Conservation (phyloP, 2,113 vertebrate genomes). For the Aleadryas rufinucha region DNA sequence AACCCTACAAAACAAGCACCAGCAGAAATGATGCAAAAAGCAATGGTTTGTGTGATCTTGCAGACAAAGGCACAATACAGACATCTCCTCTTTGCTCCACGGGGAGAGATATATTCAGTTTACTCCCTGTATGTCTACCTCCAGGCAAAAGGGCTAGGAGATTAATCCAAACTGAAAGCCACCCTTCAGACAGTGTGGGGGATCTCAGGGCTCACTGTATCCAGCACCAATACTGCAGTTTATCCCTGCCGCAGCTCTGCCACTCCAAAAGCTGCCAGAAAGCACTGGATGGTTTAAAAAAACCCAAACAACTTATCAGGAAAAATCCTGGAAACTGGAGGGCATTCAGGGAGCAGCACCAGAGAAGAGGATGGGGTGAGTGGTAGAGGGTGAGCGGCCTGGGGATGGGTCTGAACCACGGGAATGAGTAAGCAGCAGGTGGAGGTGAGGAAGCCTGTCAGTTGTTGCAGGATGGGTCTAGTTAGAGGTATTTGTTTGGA, state of each 20-base stretch:
- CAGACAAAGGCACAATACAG: background rate
- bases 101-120: background rate
- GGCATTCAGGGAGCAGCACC: background rate
- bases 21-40: background rate
- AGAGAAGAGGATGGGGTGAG: background rate
- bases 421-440: background rate
- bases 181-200: background rate
- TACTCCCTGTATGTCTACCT: background rate
- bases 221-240: background rate
- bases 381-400: background rate
- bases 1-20: background rate
- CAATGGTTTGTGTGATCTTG: background rate
- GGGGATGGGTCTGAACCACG: background rate
- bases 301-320: background rate
- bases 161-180: background rate
- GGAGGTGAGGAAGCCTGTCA: background rate
- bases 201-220: background rate
- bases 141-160: background rate
- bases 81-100: background rate
- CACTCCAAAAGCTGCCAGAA: background rate
- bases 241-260: background rate
- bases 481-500: background rate
- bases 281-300: background rate
- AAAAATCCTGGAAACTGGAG: background rate
- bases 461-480: background rate